Base-by-base conservation (phyloP, 2,797 vertebrate species). In the Lagorchestes hirsutus region DNA sequence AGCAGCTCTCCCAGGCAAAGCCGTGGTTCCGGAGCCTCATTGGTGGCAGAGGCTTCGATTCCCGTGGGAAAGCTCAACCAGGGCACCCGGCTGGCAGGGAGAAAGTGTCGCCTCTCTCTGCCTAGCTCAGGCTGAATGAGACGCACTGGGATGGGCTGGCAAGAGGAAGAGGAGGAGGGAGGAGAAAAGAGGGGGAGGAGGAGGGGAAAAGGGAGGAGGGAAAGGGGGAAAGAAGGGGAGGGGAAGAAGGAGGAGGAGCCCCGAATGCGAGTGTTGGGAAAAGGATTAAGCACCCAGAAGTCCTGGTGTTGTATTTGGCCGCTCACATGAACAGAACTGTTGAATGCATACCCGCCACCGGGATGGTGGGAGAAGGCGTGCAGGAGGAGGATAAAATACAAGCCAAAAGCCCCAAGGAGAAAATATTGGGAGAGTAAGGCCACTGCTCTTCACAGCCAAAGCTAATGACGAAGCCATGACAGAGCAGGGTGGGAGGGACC, bases 91-190 rank as follows among this genome's bases (percentile, higher is more conserved):
- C 55, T 8, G 58, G 18, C 34, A 34, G 90, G 24, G 55, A 46
- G 58, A 82, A 40, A 24, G 2, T 90, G 62, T 14, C 54, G 5
- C 52, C 54, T 91, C 90, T 54, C 55, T 18, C 55, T 46, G 40
- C 97, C 46, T 0, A 54, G 93, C n/a, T 55, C 87, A 4, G 62
- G 46, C 62, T n/a, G 12, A 91, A 54, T 16, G 91, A 90, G 96
- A 28, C n/a, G 56, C 56, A 92, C 55, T 24, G 54, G 29, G 59
- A 50, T 3, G 29, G 67, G 54, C 56, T 50, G 58, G 62, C 90
- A 93, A 34, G n/a, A n/a, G 2, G 40, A 16, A 0, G 13, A 4
- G n/a, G n/a, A 31, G 93, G 91, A 74, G 56, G 95, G 57, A 57
- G 57, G 55, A 56, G 18, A 29, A 29, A 29, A 29, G 14, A n/a